These are phyloP conservation scores for Psilopogon haemacephalus DNA, from an alignment of 2,113 vertebrate genomes.

Conservation along the genomic window DNA sequence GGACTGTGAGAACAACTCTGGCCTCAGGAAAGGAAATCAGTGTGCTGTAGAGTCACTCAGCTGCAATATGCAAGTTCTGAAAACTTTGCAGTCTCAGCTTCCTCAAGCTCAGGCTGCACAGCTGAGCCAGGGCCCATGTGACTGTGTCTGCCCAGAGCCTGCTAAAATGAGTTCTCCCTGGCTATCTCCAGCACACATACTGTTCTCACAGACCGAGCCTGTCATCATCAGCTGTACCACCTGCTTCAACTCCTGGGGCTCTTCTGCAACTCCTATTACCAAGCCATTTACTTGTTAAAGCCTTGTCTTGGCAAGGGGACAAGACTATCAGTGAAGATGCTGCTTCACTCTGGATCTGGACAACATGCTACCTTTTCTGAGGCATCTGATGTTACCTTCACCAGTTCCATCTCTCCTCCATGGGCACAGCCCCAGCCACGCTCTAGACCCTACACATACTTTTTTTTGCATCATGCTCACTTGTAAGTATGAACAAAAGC, in stretches of 20 bases:
- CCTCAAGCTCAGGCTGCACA: not conserved
- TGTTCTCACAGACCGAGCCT: slow-evolving; percentile 29
- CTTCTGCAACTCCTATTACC: slow-evolving; percentile 27
- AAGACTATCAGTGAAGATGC: not conserved
- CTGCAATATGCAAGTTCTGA: not conserved
- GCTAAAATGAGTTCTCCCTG: slow-evolving; percentile 48
- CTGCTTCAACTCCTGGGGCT: slow-evolving; percentile 14
- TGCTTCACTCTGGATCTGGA: not conserved
- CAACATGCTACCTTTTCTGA: not conserved
- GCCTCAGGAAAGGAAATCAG: not conserved
- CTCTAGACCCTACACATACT: not conserved
- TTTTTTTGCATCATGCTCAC: not conserved
- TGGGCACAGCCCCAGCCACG: not conserved
- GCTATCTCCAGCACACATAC: slow-evolving; percentile 45
- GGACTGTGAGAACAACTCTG: not conserved
- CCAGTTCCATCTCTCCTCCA: not conserved
- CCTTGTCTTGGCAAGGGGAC: not conserved
- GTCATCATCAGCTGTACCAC: slow-evolving; percentile 49
- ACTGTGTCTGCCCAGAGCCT: slow-evolving; percentile 14
- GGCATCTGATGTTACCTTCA: not conserved
- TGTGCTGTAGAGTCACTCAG: not conserved
- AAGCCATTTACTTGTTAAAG: not conserved
- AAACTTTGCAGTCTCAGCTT: not conserved
- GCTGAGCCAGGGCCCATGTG: slow-evolving; percentile 43
- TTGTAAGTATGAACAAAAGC: not conserved